Evolutionary conservation across 2,888 invertebrate species (phyloP), one percentile per base, ranked within the genome.

Genomic region (Eilema caniola): DNA sequence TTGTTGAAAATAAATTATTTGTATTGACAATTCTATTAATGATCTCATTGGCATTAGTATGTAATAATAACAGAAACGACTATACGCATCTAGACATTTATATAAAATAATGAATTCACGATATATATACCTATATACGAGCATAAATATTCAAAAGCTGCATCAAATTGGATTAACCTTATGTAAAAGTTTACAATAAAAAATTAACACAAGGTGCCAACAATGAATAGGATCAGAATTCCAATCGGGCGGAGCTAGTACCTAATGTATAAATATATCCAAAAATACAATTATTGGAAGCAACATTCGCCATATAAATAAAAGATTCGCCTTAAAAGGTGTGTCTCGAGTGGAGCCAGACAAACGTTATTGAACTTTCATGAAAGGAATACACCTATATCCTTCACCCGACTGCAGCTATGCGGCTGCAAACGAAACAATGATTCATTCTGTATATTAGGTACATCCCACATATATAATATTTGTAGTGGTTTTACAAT

Each of bases 361-460:
- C 85, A 69, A 71, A 73, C 84, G 86, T 75, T 89, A 90, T 90
- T 89, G 88, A 88, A 89, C 90, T 86, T 89, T 78, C 78, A 78
- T 80, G 76, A 75, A 81, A 79, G 78, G 76, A 74, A 72, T 71
- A 72, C 72, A 71, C 69, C 60, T 63, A 25, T n/a, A 11, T 24
- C n/a, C 25, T 64, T 8, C 28, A 66, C 14, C 31, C 20, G 65
- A 37, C 33, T 56, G 33, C 24, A 57, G 28, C 31, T 57, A 57
- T 31, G 41, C 41, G 16, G 53, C 53, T n/a, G n/a, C 53, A 62
- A 33, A 56, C 23, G 28, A 56, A 10, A 66, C 10, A 16, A 33
- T 66, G 65, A 66, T 66, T 66, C 57, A 66, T 57, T 5, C 33
- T 33, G 8, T 23, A 33, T 56, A 31, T 0, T 23, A 12, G 14